These are phyloP conservation scores for Eupithecia pulchellata DNA, from an alignment of 2,888 invertebrate genomes.

Conservation along the genomic window DNA sequence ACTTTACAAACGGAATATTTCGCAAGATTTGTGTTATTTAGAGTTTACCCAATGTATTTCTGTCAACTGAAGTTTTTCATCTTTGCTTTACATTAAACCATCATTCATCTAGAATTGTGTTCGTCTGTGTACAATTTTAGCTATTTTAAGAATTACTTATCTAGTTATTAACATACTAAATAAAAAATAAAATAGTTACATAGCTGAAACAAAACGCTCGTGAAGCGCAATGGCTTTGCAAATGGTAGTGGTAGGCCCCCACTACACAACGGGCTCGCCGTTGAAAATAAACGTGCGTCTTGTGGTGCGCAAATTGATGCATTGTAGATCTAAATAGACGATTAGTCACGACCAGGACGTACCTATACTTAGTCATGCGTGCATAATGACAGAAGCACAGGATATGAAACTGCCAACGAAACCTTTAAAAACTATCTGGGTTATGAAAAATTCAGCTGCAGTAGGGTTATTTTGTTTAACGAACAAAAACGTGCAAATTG, in stretches of 20 bases:
- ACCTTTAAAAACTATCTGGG: slow-evolving; percentile 6
- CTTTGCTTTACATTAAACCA: not conserved
- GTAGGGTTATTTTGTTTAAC: not conserved
- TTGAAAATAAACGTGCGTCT: slow-evolving; percentile 63
- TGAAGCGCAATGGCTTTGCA: not conserved
- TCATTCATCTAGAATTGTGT: not conserved
- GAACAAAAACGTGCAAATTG: not conserved
- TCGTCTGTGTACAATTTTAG: not conserved
- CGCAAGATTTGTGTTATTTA: not conserved
- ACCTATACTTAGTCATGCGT: slow-evolving; percentile 47
- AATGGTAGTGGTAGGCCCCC: not conserved
- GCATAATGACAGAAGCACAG: slow-evolving; percentile 24
- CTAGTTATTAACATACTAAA: not conserved
- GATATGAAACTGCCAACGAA: slow-evolving; percentile 16
- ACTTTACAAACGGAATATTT: not conserved
- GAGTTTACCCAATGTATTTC: not conserved
- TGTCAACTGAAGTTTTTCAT: not conserved
- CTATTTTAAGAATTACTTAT: not conserved
- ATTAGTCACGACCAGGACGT: slow-evolving; percentile 57
- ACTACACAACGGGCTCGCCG: slow-evolving; percentile 53
- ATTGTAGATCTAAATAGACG: slow-evolving; percentile 58
- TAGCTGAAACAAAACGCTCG: not conserved
- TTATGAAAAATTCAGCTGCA: not conserved
- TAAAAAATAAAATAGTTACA: too few species aligned
- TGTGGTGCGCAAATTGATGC: slow-evolving; percentile 59